Base-by-base conservation (phyloP, 1,140 invertebrate species). In the Lanistes nyassanus region DNA sequence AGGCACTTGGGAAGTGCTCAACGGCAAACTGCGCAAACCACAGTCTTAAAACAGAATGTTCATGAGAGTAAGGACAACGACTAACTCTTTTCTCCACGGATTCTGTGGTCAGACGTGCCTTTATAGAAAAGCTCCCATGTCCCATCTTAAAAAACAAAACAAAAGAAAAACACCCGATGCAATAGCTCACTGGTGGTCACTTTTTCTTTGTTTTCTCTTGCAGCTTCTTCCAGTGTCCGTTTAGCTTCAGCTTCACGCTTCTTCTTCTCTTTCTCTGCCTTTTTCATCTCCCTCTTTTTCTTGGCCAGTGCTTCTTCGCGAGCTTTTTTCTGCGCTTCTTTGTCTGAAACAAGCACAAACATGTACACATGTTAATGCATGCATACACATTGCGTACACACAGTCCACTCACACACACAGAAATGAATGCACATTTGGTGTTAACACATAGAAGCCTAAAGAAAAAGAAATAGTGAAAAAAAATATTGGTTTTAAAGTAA, bases 231-330 rank as follows among this genome's bases (percentile, higher is more conserved):
- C 2, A 39, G 70, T 74, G 74, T 75, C 34, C n/a, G n/a, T n/a
- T 42, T 67, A 19, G 47, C 77, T 69, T 79, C 75, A 68, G 77
- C 70, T 75, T 80, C 76, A 74, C 69, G 68, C 65, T 76, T 76
- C 64, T 76, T 74, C 39, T 66, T 76, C 68, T 81, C 84, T 60
- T 80, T 84, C 56, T 82, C 80, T 55, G 55, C 76, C 39, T 74
- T 71, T 51, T 85, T 83, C 66, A 81, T 77, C n/a, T 76, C 79
- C 62, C 79, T 82, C 72, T 79, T 78, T 64, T 68, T 78, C 75
- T 79, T 64, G n/a, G 51, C 64, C 70, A 79, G 75, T 69, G 56
- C 65, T 62, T 78, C 82, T 73, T 81, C 79, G 39, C 66, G 58
- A 42, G 55, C 77, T 74, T 83, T 81, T 60, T 71, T 69, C 34